Evolutionary conservation across 1,140 invertebrate species (phyloP).

Genomic region (Drosophila fuyamai): DNA sequence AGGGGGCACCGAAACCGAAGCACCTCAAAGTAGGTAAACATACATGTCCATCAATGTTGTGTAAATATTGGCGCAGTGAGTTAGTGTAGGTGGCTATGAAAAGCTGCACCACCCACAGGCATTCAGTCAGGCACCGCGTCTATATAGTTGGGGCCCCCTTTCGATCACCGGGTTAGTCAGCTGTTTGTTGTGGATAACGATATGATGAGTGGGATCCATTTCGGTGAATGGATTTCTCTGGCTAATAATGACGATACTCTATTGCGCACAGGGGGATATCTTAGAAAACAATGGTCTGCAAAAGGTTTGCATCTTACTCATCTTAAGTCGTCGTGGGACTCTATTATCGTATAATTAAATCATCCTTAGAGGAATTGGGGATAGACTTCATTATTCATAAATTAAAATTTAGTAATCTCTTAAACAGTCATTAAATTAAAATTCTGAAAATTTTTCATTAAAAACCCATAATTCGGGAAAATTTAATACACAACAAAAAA

Average conservation of each 20-base stretch:
- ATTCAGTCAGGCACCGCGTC: slow-evolving; percentile 15
- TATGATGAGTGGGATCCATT: slow-evolving; percentile 36
- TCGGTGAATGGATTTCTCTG: slow-evolving; percentile 25
- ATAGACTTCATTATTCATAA: background rate
- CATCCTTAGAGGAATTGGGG: too few species aligned
- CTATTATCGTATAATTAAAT: too few species aligned
- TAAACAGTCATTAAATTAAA: too few species aligned
- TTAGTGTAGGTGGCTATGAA: slow-evolving; percentile 32
- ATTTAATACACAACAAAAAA: too few species aligned
- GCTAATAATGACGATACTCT: slow-evolving; percentile 10
- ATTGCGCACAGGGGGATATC: background rate
- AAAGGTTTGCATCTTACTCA: background rate
- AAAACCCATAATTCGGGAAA: too few species aligned
- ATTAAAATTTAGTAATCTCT: too few species aligned
- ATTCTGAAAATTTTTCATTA: too few species aligned
- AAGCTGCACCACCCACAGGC: slow-evolving; percentile 55
- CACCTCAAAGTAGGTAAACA: slow-evolving; percentile 56
- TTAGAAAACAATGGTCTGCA: background rate
- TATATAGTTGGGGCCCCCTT: slow-evolving; percentile 16
- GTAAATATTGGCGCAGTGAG: slow-evolving; percentile 57
- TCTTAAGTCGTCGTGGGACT: background rate
- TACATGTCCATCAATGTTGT: slow-evolving; percentile 61
- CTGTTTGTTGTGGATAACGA: slow-evolving; percentile 37
- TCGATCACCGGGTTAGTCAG: slow-evolving; percentile 48
- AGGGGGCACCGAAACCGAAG: slow-evolving; percentile 34